Evolutionary conservation across 2,113 vertebrate species (phyloP).

Genomic region (Cryptomyrus ogoouensis): DNA sequence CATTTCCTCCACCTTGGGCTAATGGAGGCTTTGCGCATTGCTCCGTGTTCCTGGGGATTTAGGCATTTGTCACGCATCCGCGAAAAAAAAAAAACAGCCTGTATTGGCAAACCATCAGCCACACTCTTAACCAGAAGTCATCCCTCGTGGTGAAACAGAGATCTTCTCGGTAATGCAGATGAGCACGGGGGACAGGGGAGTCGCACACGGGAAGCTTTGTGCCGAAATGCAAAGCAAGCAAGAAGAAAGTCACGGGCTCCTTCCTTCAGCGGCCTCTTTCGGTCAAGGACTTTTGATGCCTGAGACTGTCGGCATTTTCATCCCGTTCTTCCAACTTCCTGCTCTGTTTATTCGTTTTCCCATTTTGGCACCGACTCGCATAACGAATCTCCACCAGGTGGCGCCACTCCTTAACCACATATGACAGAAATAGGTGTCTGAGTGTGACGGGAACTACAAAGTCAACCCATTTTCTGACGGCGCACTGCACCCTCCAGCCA

Average conservation of each 20-base stretch:
- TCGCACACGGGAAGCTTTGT: constrained; percentile 32
- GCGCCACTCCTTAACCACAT: background rate
- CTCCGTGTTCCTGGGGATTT: constrained; percentile 18
- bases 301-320: constrained; percentile 32
- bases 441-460: background rate
- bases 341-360: constrained; percentile 39
- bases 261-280: background rate
- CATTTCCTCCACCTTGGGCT: constrained; percentile 22
- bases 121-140: constrained; percentile 19
- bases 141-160: constrained; percentile 48
- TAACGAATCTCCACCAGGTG: background rate
- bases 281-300: background rate
- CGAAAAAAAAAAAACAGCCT: background rate
- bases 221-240: constrained; percentile 21
- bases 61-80: constrained; percentile 8
- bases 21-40: constrained; percentile 47
- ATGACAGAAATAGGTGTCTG: background rate
- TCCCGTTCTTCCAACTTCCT: constrained; percentile 23
- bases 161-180: constrained; percentile 49
- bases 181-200: constrained; percentile 35
- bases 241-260: background rate
- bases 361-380: constrained; percentile 26
- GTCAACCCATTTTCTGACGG: background rate
- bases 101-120: constrained; percentile 33
- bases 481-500: background rate